Evolutionary conservation across 35 echinoderm and acorn worm species (phyloP).

Genomic region (Stichopus chloronotus): DNA sequence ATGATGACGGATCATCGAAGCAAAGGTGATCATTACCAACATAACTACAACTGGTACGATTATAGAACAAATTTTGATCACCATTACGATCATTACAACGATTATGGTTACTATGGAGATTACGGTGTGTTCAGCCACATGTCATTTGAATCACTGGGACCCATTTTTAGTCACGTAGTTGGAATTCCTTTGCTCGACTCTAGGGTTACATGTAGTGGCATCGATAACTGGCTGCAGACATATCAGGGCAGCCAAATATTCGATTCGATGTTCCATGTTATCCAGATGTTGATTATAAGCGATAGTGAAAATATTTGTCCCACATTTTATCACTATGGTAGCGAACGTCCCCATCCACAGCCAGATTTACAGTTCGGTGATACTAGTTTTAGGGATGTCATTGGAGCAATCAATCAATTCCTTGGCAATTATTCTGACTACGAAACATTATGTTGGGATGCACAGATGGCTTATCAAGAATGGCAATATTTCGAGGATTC

Average conservation of each 20-base stretch:
- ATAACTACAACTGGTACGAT: not conserved
- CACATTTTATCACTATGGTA: not conserved
- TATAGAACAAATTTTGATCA: not conserved
- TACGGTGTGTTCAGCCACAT: not conserved
- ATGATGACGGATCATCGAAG: no score
- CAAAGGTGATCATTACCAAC: not conserved
- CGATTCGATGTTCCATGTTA: not conserved
- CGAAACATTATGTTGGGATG: conserved; percentile 44
- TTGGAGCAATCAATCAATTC: conserved; percentile 27
- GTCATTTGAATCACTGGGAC: conserved; percentile 1
- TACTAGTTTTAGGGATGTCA: not conserved
- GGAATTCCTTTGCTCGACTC: not conserved
- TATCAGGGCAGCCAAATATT: not conserved
- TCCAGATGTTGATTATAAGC: conserved; percentile 14
- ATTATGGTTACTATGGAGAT: not conserved
- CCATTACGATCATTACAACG: not conserved
- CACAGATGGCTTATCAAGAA: conserved; percentile 6
- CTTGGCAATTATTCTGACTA: conserved; percentile 53
- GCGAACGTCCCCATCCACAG: not conserved
- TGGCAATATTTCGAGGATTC: conserved; percentile 8
- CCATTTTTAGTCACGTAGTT: not conserved
- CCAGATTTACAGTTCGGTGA: not conserved
- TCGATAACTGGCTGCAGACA: conserved; percentile 16
- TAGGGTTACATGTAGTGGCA: not conserved
- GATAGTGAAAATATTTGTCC: conserved; percentile 23